Conservation (phyloP, 2,888 invertebrate species). For the Pemphredon lugubris region DNA sequence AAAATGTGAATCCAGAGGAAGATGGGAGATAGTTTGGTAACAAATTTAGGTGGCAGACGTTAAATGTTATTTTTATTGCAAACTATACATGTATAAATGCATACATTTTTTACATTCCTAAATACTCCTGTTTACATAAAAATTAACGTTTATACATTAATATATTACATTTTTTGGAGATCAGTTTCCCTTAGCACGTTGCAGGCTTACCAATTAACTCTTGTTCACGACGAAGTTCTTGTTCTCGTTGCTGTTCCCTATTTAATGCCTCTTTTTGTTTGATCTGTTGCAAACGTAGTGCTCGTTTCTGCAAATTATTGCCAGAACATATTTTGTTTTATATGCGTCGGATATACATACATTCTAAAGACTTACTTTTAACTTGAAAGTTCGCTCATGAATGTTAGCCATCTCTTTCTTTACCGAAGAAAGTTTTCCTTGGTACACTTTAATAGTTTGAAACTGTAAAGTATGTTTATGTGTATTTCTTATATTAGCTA, state of each 20-base stretch:
- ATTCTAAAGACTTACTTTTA: conserved; percentile 77
- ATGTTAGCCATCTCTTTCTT: conserved; percentile 81
- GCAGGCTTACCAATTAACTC: conserved; percentile 74
- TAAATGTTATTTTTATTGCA: conserved; percentile 82
- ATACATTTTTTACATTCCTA: conserved; percentile 32
- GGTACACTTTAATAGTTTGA: conserved; percentile 78
- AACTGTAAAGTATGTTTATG: conserved; percentile 71
- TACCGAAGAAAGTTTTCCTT: conserved; percentile 78
- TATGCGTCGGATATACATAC: too few relatives aligned
- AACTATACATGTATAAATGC: conserved; percentile 84
- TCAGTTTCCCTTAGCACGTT: conserved; percentile 31
- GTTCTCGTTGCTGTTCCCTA: conserved; percentile 74
- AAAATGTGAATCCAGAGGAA: conserved; percentile 66
- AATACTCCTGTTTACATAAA: not conserved
- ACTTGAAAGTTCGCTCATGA: conserved; percentile 79
- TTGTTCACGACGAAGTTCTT: conserved; percentile 77
- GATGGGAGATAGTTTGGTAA: conserved; percentile 81
- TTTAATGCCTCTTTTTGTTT: conserved; percentile 80
- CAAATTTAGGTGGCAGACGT: conserved; percentile 1
- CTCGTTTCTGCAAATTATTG: conserved; percentile 78
- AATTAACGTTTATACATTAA: conserved; percentile 7
- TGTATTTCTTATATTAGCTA: conserved; percentile 6
- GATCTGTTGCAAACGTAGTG: conserved; percentile 78
- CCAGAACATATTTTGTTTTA: too few relatives aligned
- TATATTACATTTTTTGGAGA: conserved; percentile 1